phyloP scores from a whole-genome alignment of 2,888 invertebrate genomes.

The Chironomus tentans region DNA sequence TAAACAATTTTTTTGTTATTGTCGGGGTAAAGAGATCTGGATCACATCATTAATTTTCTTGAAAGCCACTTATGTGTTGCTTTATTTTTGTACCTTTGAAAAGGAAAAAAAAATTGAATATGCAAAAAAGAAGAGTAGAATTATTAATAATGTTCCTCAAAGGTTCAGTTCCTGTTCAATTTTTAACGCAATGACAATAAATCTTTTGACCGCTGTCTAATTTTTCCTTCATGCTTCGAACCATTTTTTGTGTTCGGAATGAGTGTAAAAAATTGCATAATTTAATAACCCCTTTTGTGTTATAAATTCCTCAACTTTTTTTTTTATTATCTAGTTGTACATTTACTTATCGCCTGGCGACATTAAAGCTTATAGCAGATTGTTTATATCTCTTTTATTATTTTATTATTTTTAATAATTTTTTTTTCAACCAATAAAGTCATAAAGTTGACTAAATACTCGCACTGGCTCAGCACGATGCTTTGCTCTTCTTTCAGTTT shows the following conservation, averaged over 20 bases:
- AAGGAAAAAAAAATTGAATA: background rate
- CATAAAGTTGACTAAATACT: background rate
- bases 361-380: no score
- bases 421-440: background rate
- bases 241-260: no score
- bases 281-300: background rate
- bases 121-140: background rate
- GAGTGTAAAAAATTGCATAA: background rate
- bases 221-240: background rate
- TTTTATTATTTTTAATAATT: background rate
- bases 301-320: background rate
- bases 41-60: constrained; percentile 23
- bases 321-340: background rate
- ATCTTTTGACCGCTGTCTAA: constrained; percentile 22
- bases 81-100: background rate
- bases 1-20: no score
- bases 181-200: constrained; percentile 1
- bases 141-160: background rate
- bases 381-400: background rate
- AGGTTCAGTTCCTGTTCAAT: constrained; percentile 1
- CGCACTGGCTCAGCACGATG: background rate
- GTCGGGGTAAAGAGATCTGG: constrained; percentile 7
- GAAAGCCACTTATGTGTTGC: constrained; percentile 13
- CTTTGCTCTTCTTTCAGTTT: background rate
- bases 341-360: no score